These are phyloP conservation scores for Hirtodrosophila trivittata DNA, from an alignment of 2,888 invertebrate species.

Conservation along the genomic window DNA sequence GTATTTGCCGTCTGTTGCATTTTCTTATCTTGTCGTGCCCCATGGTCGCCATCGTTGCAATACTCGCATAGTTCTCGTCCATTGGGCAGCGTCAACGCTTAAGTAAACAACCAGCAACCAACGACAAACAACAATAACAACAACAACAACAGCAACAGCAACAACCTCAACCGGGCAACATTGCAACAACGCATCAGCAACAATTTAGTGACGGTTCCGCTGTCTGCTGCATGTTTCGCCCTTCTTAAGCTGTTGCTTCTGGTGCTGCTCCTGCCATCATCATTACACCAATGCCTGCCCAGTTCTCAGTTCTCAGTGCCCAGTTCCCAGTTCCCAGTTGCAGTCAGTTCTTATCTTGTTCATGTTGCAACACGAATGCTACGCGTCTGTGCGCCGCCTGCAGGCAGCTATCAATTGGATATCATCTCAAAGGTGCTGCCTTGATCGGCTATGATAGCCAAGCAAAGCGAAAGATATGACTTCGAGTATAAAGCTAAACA, in stretches of 20 bases:
- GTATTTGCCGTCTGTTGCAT: slow-evolving; percentile 22
- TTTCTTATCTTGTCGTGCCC: slow-evolving; percentile 52
- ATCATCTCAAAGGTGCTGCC: slow-evolving; percentile 50
- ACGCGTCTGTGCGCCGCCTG: slow-evolving; percentile 41
- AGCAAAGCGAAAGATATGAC: slow-evolving; percentile 31
- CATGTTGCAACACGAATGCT: slow-evolving; percentile 66
- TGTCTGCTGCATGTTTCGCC: slow-evolving; percentile 44
- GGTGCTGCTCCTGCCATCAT: slow-evolving; percentile 29
- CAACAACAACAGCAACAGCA: slow-evolving; percentile 6
- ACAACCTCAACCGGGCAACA: slow-evolving; percentile 9
- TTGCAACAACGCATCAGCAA: slow-evolving; percentile 23
- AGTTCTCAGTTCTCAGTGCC: slow-evolving; percentile 14
- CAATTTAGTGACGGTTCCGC: slow-evolving; percentile 66
- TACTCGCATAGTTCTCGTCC: slow-evolving; percentile 41
- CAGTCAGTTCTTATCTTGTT: slow-evolving; percentile 55
- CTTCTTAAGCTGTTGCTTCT: slow-evolving; percentile 11
- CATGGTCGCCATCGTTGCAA: slow-evolving; percentile 43
- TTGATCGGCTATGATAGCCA: slow-evolving; percentile 45
- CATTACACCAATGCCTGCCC: slow-evolving; percentile 34
- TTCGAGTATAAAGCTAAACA: slow-evolving; percentile 32
- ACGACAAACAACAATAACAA: background rate
- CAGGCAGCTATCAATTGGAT: slow-evolving; percentile 51
- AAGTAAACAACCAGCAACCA: slow-evolving; percentile 43
- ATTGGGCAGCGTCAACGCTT: slow-evolving; percentile 45
- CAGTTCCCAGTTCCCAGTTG: slow-evolving; percentile 39